Conservation (phyloP, 2,797 vertebrate genomes). For the Smutsia temminckii region DNA sequence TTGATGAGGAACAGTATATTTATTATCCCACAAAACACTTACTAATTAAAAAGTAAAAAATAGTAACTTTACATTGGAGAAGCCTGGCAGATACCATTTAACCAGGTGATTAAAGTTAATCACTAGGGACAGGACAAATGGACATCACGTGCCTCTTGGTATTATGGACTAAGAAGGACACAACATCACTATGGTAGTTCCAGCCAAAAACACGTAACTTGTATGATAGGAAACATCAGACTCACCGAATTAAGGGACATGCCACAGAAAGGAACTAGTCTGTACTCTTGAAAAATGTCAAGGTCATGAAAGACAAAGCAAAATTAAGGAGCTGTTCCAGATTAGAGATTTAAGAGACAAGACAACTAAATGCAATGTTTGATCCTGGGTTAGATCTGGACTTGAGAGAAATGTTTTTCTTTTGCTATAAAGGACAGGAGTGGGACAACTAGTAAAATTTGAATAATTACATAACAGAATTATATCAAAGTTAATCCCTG, state of each 20-base stretch:
- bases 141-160: background rate
- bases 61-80: conserved; percentile 21
- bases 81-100: background rate
- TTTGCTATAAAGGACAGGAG: conserved; percentile 28
- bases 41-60: conserved; percentile 48
- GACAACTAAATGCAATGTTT: conserved; percentile 57
- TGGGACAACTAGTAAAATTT: conserved; percentile 20
- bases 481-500: conserved; percentile 5
- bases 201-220: background rate
- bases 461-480: conserved; percentile 30
- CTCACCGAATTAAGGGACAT: background rate
- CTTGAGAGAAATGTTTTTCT: conserved; percentile 7
- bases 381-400: conserved; percentile 41
- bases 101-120: background rate
- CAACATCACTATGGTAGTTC: background rate
- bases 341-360: conserved; percentile 60
- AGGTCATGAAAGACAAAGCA: conserved; percentile 49
- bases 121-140: background rate
- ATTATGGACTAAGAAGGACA: background rate
- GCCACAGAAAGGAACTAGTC: background rate
- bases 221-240: background rate
- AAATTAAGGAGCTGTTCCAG: conserved; percentile 42
- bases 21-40: background rate
- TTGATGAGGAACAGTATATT: background rate
- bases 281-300: conserved; percentile 29